Evolutionary conservation across 2,797 vertebrate species (phyloP), one percentile per base, ranked within the genome.

Genomic region (Tokudaia tokunoshimensis): DNA sequence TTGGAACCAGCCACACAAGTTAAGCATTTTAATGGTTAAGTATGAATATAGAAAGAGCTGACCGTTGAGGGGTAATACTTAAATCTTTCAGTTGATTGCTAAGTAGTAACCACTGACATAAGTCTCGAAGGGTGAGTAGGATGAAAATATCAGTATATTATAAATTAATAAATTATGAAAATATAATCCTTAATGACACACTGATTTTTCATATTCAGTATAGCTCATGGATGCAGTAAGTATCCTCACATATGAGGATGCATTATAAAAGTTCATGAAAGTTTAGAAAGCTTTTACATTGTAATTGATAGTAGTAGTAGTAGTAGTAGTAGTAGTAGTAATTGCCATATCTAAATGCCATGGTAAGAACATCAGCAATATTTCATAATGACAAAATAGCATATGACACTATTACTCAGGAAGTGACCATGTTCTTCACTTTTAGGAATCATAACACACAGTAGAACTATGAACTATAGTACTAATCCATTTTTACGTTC

Each of bases 381-480:
- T 55, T 61, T 52, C 41, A 41, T 47, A 82, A 61, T 52, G 91
- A n/a, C 20, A 78, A 74, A 89, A 31, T 50, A 85, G 44, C 17
- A 61, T 20, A 61, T 50, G n/a, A n/a, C n/a, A n/a, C 17, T 84
- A 24, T 55, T 93, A 76, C 84, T 1, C 31, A 83, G 47, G 52
- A 84, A 65, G 8, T 74, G 12, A 3, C 37, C 44, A 50, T 26
- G 13, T n/a, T 50, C 47, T 78, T 92, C 52, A 88, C 11, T 75
- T 87, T 84, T 26, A 90, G 29, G 87, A 94, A 90, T 15, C 76
- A 31, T 94, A 92, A 61, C 26, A 82, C 22, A 75, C 84, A 80
- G 41, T 31, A 94, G 29, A 65, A 15, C 24, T 80, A 34, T 14
- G 88, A 93, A 59, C 6, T 34, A 76, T 44, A 47, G 0, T n/a